These are phyloP conservation scores for Phaetusa simplex DNA, from an alignment of 2,113 vertebrate species.

Conservation along the genomic window DNA sequence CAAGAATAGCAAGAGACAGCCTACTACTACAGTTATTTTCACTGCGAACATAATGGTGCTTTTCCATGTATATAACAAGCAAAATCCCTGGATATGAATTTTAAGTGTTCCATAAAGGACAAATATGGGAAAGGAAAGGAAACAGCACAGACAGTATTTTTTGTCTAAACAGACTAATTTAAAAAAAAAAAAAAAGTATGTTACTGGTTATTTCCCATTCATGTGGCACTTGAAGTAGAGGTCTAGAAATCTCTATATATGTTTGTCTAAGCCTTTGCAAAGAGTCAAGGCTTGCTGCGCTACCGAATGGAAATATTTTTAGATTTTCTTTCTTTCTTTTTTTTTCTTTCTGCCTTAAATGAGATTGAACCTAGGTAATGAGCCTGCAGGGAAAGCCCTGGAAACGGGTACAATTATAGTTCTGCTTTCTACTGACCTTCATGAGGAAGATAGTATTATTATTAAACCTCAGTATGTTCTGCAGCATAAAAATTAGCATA, in stretches of 20 bases:
- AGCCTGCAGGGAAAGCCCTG: neutral
- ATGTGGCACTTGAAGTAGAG: neutral
- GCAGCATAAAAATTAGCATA: neutral
- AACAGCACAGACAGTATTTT: neutral
- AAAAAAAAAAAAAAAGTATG: no score
- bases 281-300: neutral
- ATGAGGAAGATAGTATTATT: neutral
- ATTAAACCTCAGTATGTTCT: slow-evolving; percentile 10
- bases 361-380: neutral
- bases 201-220: neutral
- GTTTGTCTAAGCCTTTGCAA: neutral
- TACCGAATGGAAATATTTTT: neutral
- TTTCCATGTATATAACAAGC: neutral
- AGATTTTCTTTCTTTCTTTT: neutral
- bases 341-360: neutral
- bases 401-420: neutral
- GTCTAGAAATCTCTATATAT: neutral
- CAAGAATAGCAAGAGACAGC: neutral
- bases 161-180: neutral
- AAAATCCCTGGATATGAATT: neutral
- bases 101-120: neutral
- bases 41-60: neutral
- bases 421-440: slow-evolving; percentile 13
- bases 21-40: neutral
- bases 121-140: neutral